phyloP scores from a whole-genome alignment of 2,797 vertebrate species.

The Euphonia xanthogaster region DNA sequence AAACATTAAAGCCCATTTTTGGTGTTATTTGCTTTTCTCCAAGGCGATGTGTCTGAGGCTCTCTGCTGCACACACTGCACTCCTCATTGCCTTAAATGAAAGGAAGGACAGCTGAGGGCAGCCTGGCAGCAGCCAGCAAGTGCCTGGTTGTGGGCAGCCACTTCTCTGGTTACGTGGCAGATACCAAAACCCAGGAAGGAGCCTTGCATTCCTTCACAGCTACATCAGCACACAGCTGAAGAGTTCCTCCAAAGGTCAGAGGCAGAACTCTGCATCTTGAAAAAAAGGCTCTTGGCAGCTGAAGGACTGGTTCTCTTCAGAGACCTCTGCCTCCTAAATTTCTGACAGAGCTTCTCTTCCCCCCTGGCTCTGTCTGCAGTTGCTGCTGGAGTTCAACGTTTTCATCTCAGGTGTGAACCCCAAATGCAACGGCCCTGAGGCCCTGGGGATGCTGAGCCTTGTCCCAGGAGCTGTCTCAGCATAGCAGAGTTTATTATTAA shows the following conservation, averaged over 20 bases:
- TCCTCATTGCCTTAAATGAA: background rate
- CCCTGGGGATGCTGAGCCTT: background rate
- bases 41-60: background rate
- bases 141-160: background rate
- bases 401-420: background rate
- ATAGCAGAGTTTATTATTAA: too few relatives aligned
- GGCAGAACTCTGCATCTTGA: background rate
- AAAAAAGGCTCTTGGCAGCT: background rate
- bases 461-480: background rate
- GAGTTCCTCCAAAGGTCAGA: slow-evolving; percentile 41
- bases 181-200: background rate
- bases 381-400: background rate
- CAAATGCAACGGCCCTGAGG: background rate
- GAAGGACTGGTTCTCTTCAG: background rate
- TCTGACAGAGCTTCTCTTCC: background rate
- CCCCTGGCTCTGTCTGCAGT: background rate
- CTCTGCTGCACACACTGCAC: background rate
- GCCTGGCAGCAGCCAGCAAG: background rate
- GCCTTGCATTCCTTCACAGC: background rate
- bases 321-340: background rate
- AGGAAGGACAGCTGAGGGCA: slow-evolving; percentile 27
- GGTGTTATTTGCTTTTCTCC: background rate
- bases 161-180: slow-evolving; percentile 43
- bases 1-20: background rate
- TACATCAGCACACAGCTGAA: background rate